These are phyloP conservation scores for Pristionchus mayeri DNA, from an alignment of 2,888 invertebrate species.

Conservation along the genomic window DNA sequence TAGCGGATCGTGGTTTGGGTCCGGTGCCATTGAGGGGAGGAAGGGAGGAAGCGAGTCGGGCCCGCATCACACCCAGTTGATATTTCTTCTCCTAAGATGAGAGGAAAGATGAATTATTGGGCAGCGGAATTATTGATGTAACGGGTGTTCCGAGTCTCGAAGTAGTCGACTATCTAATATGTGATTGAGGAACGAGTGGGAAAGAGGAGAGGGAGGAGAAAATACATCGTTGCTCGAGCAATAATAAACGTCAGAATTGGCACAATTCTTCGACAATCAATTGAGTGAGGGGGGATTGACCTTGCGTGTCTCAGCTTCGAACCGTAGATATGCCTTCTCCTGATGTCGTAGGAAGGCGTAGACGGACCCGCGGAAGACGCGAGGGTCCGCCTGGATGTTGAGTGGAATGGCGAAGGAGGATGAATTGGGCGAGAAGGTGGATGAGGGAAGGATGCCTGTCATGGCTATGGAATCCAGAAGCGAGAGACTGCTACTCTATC, in stretches of 20 bases:
- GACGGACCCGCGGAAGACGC: conserved; percentile 69
- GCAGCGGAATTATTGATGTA: neutral
- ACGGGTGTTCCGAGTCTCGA: no score
- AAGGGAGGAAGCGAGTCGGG: conserved; percentile 41
- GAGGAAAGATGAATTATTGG: neutral
- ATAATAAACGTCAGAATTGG: no score
- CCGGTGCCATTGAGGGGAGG: conserved; percentile 19
- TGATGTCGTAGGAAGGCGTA: conserved; percentile 63
- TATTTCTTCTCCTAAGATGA: conserved; percentile 42
- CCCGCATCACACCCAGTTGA: conserved; percentile 38
- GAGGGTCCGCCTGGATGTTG: conserved; percentile 58
- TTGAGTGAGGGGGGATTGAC: no score
- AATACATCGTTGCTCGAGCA: no score
- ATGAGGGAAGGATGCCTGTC: conserved; percentile 50
- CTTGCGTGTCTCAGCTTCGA: conserved; percentile 29
- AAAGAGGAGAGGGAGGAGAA: conserved; percentile 24
- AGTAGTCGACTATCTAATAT: neutral
- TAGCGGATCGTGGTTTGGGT: neutral
- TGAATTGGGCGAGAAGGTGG: conserved; percentile 5
- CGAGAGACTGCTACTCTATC: conserved; percentile 48
- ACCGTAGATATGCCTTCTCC: conserved; percentile 41
- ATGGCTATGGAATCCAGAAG: conserved; percentile 22
- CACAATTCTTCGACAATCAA: no score
- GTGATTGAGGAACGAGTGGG: conserved; percentile 33
- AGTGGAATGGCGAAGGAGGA: conserved; percentile 25